These are phyloP conservation scores for Cynopterus brachyotis DNA, from an alignment of 2,113 vertebrate species.

Conservation along the genomic window DNA sequence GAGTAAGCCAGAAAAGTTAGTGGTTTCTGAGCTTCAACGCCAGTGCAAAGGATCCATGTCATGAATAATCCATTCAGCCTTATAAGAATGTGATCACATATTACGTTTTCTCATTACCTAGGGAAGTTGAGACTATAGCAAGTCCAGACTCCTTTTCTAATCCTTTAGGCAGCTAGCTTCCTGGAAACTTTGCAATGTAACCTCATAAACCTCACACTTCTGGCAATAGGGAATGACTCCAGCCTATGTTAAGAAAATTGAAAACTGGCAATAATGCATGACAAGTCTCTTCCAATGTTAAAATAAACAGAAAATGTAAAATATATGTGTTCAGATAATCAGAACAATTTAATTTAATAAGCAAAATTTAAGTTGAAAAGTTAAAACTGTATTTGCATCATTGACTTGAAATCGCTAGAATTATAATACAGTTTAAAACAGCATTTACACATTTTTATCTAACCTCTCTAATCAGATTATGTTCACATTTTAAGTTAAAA, in stretches of 20 bases:
- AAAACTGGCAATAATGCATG: slow-evolving; percentile 1
- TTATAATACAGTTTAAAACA: background rate
- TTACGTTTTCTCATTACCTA: background rate
- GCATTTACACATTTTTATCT: slow-evolving; percentile 50
- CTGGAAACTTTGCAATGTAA: background rate
- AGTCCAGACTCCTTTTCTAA: slow-evolving; percentile 1
- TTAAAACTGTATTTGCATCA: background rate
- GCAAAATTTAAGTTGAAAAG: background rate
- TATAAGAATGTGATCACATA: background rate
- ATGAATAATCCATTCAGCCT: background rate
- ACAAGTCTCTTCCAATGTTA: background rate
- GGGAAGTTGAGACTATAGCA: background rate
- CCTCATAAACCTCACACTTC: background rate
- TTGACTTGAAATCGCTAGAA: slow-evolving; percentile 11
- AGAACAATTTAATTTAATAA: slow-evolving; percentile 30
- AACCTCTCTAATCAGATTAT: slow-evolving; percentile 11
- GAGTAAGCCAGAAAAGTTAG: background rate
- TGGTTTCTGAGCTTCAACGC: background rate
- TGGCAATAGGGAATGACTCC: background rate
- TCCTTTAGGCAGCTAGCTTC: background rate
- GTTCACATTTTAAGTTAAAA: slow-evolving; percentile 57
- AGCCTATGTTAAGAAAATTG: background rate
- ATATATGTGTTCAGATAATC: background rate
- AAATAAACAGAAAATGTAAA: slow-evolving; percentile 6
- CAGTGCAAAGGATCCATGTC: background rate